Evolutionary conservation across 2,888 invertebrate genomes (phyloP), one percentile per base, ranked within the genome.

Genomic region (Lysandra bellargus): DNA sequence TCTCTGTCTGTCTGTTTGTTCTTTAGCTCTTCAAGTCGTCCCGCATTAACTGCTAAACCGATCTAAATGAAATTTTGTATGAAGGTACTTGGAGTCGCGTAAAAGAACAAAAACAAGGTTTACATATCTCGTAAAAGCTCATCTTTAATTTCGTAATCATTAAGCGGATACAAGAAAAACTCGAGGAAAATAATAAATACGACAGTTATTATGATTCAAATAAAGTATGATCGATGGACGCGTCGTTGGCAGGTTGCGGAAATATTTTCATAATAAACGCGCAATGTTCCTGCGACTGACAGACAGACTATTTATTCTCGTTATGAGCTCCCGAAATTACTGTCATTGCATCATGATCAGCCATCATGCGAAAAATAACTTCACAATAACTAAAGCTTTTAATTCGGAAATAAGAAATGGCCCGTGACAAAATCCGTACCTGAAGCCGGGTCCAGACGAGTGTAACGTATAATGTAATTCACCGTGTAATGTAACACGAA

Each of bases 241-340:
- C 33, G 69, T 33, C 14, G 14, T 33, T 37, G 69, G 33, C 69
- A 37, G 33, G 33, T 37, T 17, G 33, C 33, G 69, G 33, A 23
- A 12, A 14, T 69, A 69, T 69, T 37, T 69, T 69, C 69, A 33
- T 69, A 69, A 69, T 69, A 37, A 69, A 33, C 23, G 33, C 69
- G 69, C 69, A 69, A 69, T 69, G 69, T 37, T 69, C 69, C 33
- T 74, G 74, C 74, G 44, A n/a, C 40, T 74, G 74, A 74, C 74
- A 44, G 74, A 74, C 44, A n/a, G 44, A 74, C 74, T 40, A 74
- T 74, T 74, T 74, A 74, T 74, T 69, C 69, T 69, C 37, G 33
- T 33, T 69, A 69, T 69, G 69, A 69, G 33, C 14, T 69, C 17
- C 33, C 33, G 33, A 69, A 69, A 69, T 69, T 33, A 69, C 69